Conservation (phyloP, 1,140 invertebrate genomes). For the Coenobita brevimanus region DNA sequence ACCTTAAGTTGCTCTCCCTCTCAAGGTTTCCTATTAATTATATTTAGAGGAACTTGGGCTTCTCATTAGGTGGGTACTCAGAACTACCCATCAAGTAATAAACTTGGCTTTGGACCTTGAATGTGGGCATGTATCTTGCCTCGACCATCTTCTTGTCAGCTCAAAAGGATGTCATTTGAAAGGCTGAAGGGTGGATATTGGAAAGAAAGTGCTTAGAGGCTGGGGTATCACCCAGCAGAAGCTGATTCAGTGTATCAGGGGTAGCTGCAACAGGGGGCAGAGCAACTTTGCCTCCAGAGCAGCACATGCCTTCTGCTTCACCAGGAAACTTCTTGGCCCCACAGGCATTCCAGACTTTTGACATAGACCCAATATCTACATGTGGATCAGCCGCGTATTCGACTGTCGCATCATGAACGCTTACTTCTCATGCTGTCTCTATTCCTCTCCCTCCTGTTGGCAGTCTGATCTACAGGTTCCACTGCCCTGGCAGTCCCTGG, state of each 20-base stretch:
- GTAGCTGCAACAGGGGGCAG: not conserved
- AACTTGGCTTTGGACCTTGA: constrained; percentile 17
- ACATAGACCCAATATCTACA: not conserved
- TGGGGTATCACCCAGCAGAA: not conserved
- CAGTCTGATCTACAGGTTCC: no score
- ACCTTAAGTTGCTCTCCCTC: not conserved
- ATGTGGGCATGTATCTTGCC: not conserved
- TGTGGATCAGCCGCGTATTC: no score
- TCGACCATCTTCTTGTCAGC: not conserved
- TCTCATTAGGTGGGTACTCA: not conserved
- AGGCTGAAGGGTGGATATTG: not conserved
- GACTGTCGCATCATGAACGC: no score
- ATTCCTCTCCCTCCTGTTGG: no score
- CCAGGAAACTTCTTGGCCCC: not conserved
- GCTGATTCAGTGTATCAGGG: not conserved
- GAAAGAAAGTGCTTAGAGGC: constrained; percentile 11
- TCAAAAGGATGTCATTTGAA: not conserved
- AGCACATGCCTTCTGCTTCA: not conserved
- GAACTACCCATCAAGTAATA: not conserved
- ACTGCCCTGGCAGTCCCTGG: no score
- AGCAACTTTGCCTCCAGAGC: not conserved
- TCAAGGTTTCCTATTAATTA: constrained; percentile 1
- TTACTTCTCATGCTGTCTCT: no score
- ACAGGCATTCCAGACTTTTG: not conserved
- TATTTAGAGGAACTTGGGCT: constrained; percentile 3